Base-by-base conservation (phyloP, 92 coral and sea anemone species). In the Ricordea florida region DNA sequence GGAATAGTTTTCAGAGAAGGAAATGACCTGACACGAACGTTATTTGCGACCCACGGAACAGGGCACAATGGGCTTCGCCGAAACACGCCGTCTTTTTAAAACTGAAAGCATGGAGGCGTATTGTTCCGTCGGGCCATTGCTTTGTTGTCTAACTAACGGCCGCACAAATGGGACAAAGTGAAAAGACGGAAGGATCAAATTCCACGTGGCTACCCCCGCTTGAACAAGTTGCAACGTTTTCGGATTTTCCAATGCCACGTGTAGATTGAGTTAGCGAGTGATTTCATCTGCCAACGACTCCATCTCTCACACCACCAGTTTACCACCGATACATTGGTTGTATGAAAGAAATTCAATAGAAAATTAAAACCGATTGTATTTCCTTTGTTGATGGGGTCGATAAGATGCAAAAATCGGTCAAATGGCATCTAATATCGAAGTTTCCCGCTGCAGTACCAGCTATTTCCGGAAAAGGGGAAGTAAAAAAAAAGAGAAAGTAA, bases 221-320 rank as follows among this genome's bases (percentile, higher is more conserved):
- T 61, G 40, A 62, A 29, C 74, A 56, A 57, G 63, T 37, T 74
- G 83, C 91, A 82, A 87, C 96, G 96, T 86, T 76, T 69, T 60
- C 66, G 51, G 57, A 86, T 63, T 69, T 76, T 48, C 32, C 15
- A 64, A 28, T 90, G 96, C 92, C 96, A 90, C 96, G 96, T 90
- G 96, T 79, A 82, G 65, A n/a, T n/a, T n/a, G n/a, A n/a, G n/a
- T n/a, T n/a, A n/a, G n/a, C n/a, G n/a, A 40, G 65, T 83, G 82
- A 90, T 79, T 87, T 82, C 87, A 87, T 73, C 78, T 55, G 38
- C 29, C 66, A 66, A 63, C 66, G 80, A 86, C 73, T 48, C 68
- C 24, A 62, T 6, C 77, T 68, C 37, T 55, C 66, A 70, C 37
- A 69, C 41, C 66, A 55, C 6, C 22, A 10, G 30, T 17, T 20